Conservation (phyloP, 2,888 invertebrate genomes). For the Idaea biselata region DNA sequence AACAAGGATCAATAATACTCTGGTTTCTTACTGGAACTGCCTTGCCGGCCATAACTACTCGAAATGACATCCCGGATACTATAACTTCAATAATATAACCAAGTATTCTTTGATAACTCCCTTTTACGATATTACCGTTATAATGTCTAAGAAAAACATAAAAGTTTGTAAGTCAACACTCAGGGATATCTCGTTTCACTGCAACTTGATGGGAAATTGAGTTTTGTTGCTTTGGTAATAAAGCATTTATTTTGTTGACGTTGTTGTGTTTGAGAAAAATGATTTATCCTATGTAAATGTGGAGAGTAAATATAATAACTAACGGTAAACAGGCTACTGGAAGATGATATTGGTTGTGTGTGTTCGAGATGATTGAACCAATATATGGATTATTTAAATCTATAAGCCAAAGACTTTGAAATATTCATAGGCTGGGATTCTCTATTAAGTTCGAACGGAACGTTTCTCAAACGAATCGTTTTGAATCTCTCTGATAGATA, state of each 20-base stretch:
- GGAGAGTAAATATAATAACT: conserved; percentile 32
- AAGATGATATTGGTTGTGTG: conserved; percentile 26
- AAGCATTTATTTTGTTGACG: conserved; percentile 14
- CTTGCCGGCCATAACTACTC: conserved; percentile 14
- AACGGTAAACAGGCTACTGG: conserved; percentile 28
- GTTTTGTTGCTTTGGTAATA: conserved; percentile 18
- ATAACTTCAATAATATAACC: conserved; percentile 15
- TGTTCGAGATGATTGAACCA: conserved; percentile 11
- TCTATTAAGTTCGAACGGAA: no score
- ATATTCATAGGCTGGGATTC: no score
- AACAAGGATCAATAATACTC: conserved; percentile 18
- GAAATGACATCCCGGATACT: conserved; percentile 27
- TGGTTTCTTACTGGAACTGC: conserved; percentile 13
- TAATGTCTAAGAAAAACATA: conserved; percentile 28
- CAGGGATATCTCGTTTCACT: conserved; percentile 30
- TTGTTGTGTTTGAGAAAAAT: conserved; percentile 20
- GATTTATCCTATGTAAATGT: conserved; percentile 33
- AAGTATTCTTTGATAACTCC: conserved; percentile 24
- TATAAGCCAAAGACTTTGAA: conserved; percentile 7
- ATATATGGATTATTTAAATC: conserved; percentile 12
- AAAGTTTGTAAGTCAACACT: conserved; percentile 26
- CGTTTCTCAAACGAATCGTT: no score
- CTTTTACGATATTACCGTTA: conserved; percentile 26
- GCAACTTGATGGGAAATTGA: conserved; percentile 12
- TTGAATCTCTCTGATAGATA: no score